Percentiles rank a stretch among this genome's conserved stretches.
phyloP scores from a whole-genome alignment of 2,888 invertebrate species.

The Cynaeus angustus region DNA sequence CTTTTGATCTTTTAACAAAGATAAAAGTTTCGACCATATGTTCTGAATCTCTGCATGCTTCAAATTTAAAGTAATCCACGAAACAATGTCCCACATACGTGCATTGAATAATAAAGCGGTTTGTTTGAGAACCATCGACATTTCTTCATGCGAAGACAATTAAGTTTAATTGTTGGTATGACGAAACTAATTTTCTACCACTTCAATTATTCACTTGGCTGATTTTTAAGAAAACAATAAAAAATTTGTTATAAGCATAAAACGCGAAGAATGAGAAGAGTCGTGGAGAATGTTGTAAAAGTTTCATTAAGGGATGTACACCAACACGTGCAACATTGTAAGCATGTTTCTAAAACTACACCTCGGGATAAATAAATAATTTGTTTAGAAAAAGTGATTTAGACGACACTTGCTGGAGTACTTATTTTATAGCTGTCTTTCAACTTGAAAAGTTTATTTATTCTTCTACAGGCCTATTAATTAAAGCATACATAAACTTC shows the following conservation, averaged over 20 bases:
- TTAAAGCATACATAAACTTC: conserved; percentile 34
- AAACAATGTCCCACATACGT: conserved; percentile 44
- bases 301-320: conserved; percentile 33
- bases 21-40: conserved; percentile 45
- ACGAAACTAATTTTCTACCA: conserved; percentile 21
- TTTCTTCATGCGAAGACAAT: conserved; percentile 33
- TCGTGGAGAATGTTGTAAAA: conserved; percentile 22
- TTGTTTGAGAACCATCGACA: conserved; percentile 16
- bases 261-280: conserved; percentile 16
- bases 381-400: conserved; percentile 7
- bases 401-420: conserved; percentile 8
- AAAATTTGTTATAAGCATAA: conserved; percentile 22
- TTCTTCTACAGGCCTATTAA: conserved; percentile 31
- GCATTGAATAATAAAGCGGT: conserved; percentile 19
- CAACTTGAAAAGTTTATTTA: conserved; percentile 22
- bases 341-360: conserved; percentile 21
- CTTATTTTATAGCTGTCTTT: conserved; percentile 26
- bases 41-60: conserved; percentile 37
- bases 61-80: conserved; percentile 42
- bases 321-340: conserved; percentile 25
- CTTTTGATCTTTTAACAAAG: conserved; percentile 28
- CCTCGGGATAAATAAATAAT: conserved; percentile 26
- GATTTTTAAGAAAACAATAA: conserved; percentile 21
- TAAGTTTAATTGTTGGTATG: conserved; percentile 22
- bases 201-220: conserved; percentile 37